phyloP scores from a whole-genome alignment of 35 echinoderm and acorn worm genomes.

The Lytechinus variegatus region DNA sequence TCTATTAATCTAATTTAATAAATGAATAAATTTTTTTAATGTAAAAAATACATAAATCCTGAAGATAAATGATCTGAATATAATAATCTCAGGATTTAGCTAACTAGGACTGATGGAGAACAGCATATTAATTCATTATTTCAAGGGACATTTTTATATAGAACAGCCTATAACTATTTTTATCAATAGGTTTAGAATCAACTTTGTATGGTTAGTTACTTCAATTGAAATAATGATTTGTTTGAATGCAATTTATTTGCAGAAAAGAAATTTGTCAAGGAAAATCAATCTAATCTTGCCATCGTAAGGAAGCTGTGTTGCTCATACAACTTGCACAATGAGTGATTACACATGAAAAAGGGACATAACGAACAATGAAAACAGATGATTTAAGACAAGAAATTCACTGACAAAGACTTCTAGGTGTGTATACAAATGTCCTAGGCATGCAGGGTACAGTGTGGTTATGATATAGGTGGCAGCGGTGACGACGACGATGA shows the following conservation, averaged over 20 bases:
- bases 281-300: background rate
- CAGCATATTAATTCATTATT: too few species aligned
- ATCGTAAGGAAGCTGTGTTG: background rate
- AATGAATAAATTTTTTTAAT: too few species aligned
- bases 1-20: too few species aligned
- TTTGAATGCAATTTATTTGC: background rate
- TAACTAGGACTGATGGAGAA: too few species aligned
- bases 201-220: too few species aligned
- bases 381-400: background rate
- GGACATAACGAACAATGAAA: background rate
- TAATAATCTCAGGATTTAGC: too few species aligned
- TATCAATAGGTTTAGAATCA: too few species aligned
- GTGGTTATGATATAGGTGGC: slow-evolving; percentile 41
- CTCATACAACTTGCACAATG: background rate
- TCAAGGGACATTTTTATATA: too few species aligned
- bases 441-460: slow-evolving; percentile 31
- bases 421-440: slow-evolving; percentile 10
- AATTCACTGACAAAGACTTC: background rate
- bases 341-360: background rate
- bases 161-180: too few species aligned
- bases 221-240: background rate
- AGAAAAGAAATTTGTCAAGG: background rate
- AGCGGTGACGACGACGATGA: slow-evolving; percentile 35
- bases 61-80: too few species aligned
- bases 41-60: too few species aligned